Evolutionary conservation across 2,113 vertebrate species (phyloP), one percentile per base, ranked within the genome.

Genomic region (Motacilla alba): DNA sequence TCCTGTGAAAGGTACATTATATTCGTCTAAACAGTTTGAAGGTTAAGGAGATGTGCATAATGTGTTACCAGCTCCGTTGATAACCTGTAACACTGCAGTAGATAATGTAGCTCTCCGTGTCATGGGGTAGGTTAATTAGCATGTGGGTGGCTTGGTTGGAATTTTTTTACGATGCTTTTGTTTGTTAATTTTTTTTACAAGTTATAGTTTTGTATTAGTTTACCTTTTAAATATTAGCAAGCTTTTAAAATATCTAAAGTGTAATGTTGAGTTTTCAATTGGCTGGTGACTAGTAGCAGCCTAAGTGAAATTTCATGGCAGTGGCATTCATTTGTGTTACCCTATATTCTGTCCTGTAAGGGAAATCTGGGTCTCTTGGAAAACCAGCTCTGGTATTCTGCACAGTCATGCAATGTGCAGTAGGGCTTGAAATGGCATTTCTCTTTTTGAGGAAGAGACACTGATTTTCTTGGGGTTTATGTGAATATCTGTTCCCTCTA

Each of bases 191-290:
- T 27, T 52, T 8, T 37, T 59, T 22, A 10, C 7, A 7, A 28
- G 24, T 31, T 20, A 20, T 0, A 0, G 1, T 2, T 62, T 41
- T 64, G 1, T 46, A 17, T 30, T 1, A 0, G 2, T 46, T 43
- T 9, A 2, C 0, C 0, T 31, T 60, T 60, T 30, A 46, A 60
- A 19, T 28, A 19, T 60, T 49, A 31, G 3, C 0, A n/a, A 81
- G 6, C 3, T 14, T 31, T 39, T 27, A 49, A n/a, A 11, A 8
- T 3, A 9, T 16, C 24, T 3, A 0, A 13, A 53, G 13, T 4
- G 8, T 69, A 20, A 44, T 2, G 2, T 1, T 52, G 44, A 50
- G 2, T 17, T 46, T 73, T 80, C 9, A 15, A 1, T 8, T 55
- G 73, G 1, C 28, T 39, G 26, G 9, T 35, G 53, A 64, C 19